A percentile compares a stretch with the other conserved stretches of the same genome.
phyloP scores from a whole-genome alignment of 2,888 invertebrate species.

The Sphaerophoria taeniata region DNA sequence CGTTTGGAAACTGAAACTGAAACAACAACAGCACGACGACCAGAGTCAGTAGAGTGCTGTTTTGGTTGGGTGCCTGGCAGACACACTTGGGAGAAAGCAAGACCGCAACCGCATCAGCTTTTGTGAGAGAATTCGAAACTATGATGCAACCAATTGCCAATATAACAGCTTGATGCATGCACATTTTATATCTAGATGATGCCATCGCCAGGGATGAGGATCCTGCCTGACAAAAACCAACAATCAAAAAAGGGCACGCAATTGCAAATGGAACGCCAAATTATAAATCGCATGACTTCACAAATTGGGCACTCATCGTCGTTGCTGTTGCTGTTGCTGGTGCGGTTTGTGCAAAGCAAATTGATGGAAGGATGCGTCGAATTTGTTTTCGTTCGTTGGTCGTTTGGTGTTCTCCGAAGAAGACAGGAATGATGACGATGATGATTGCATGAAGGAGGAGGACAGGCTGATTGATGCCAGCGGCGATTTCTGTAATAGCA shows the following conservation, averaged over 20 bases:
- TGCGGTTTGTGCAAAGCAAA: slow-evolving; percentile 34
- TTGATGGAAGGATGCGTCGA: slow-evolving; percentile 60
- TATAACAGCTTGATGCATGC: slow-evolving; percentile 31
- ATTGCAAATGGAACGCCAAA: slow-evolving; percentile 68
- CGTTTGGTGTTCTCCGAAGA: background rate
- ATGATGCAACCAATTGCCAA: slow-evolving; percentile 49
- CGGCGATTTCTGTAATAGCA: slow-evolving; percentile 44
- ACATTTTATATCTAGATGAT: slow-evolving; percentile 66
- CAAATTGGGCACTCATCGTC: slow-evolving; percentile 53
- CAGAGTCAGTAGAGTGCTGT: slow-evolving; percentile 29
- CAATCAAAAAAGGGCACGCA: slow-evolving; percentile 68
- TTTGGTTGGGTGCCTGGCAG: slow-evolving; percentile 31
- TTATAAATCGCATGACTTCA: slow-evolving; percentile 72
- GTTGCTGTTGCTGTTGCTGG: background rate
- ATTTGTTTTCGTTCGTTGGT: slow-evolving; percentile 28
- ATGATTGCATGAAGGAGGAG: slow-evolving; percentile 41
- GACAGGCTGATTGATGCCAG: slow-evolving; percentile 38
- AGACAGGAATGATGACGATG: background rate
- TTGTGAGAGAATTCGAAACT: slow-evolving; percentile 11
- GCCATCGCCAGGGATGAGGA: slow-evolving; percentile 39
- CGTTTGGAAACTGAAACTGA: background rate
- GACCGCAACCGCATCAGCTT: slow-evolving; percentile 58
- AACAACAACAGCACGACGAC: slow-evolving; percentile 38
- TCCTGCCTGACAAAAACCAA: slow-evolving; percentile 50
- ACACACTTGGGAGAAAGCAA: slow-evolving; percentile 26